Conservation (phyloP, 2,113 vertebrate genomes). For the Ifrita kowaldi region DNA sequence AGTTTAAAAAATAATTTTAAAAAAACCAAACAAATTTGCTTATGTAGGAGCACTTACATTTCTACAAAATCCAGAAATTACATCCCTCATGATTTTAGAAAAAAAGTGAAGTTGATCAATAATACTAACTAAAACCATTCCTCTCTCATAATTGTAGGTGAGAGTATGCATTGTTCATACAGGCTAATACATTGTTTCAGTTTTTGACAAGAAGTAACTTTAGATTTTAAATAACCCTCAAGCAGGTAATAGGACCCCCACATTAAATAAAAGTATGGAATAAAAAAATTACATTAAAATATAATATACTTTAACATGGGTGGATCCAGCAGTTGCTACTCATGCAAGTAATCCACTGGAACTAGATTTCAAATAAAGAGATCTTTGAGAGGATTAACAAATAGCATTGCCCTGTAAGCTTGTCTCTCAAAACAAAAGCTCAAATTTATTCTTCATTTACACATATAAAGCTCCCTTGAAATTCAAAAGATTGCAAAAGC, state of each 20-base stretch:
- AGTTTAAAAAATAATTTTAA: background rate
- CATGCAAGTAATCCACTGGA: slow-evolving; percentile 2
- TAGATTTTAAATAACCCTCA: background rate
- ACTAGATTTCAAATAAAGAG: slow-evolving; percentile 10
- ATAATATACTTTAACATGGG: background rate
- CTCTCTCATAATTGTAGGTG: background rate
- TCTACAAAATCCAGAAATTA: background rate
- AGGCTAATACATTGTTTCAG: background rate
- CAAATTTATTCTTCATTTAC: slow-evolving; percentile 46
- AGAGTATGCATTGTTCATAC: background rate
- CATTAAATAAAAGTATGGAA: background rate
- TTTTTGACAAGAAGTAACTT: background rate
- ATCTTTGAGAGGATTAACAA: slow-evolving; percentile 44
- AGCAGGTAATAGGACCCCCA: background rate
- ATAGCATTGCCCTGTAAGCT: background rate
- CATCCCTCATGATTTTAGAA: background rate
- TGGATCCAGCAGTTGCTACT: background rate
- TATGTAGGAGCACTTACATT: background rate
- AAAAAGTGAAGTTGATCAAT: background rate
- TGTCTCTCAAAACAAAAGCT: slow-evolving; percentile 41
- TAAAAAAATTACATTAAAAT: background rate
- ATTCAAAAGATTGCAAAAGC: slow-evolving; percentile 30
- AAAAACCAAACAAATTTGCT: background rate
- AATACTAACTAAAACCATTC: background rate
- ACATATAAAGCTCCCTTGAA: slow-evolving; percentile 27